Percentiles rank a stretch among this genome's conserved stretches.
These are phyloP conservation scores for Amniataba percoides DNA, from an alignment of 2,797 vertebrate genomes.

Conservation along the genomic window DNA sequence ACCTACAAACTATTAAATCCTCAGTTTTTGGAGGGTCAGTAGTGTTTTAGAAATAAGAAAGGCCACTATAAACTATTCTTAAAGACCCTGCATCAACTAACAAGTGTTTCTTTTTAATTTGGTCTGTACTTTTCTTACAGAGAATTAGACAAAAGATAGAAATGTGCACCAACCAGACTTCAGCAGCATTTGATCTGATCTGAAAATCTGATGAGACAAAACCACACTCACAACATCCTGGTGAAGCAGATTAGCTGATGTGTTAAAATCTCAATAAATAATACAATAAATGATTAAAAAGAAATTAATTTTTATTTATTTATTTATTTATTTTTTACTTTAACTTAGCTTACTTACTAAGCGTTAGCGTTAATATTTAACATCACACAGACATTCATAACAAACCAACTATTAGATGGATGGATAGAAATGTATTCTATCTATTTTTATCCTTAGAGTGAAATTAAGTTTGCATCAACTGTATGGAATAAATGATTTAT, in stretches of 20 bases:
- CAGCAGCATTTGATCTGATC: background rate
- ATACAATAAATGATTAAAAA: background rate
- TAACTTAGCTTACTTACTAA: too few species aligned
- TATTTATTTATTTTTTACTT: too few species aligned
- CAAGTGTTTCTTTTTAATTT: background rate
- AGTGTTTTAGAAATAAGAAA: background rate
- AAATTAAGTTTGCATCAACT: background rate
- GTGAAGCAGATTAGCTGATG: background rate
- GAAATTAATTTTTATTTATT: too few species aligned
- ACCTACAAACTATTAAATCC: background rate
- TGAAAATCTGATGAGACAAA: constrained; percentile 5
- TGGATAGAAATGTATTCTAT: too few species aligned
- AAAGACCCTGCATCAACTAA: background rate
- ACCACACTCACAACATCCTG: background rate
- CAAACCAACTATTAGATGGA: background rate
- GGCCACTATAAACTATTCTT: background rate
- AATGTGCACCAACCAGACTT: background rate
- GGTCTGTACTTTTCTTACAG: background rate
- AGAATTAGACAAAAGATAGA: too few species aligned
- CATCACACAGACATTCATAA: background rate
- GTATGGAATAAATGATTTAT: background rate
- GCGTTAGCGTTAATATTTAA: background rate
- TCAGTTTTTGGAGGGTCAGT: background rate
- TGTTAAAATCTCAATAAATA: background rate
- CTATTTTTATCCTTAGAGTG: too few species aligned